Evolutionary conservation across 2,888 invertebrate genomes (phyloP).

Genomic region (Hirtodrosophila duncani): DNA sequence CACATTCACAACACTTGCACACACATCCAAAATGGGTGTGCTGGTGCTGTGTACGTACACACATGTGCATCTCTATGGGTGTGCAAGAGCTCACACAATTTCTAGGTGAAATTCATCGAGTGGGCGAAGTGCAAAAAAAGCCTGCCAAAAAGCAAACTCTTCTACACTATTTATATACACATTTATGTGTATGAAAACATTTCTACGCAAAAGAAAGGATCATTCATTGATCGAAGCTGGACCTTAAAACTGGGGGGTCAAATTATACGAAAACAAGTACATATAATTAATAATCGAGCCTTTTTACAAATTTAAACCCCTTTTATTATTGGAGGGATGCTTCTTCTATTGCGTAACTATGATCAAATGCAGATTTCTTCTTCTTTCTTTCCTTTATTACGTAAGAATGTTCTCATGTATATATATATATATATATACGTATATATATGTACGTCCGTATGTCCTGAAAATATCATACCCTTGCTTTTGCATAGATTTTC

Average conservation of each 20-base stretch:
- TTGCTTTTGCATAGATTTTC: conserved; percentile 17
- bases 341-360: no score
- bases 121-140: conserved; percentile 31
- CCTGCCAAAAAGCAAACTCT: conserved; percentile 16
- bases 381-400: no score
- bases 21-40: conserved; percentile 4
- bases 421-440: neutral
- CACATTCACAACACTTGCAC: conserved; percentile 24
- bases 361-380: no score
- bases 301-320: no score
- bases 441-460: neutral
- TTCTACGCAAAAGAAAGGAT: no score
- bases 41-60: neutral
- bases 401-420: no score
- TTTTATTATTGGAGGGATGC: no score
- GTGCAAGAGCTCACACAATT: conserved; percentile 36
- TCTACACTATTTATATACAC: neutral
- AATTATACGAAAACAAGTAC: no score
- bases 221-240: no score
- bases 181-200: neutral
- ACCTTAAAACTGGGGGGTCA: no score
- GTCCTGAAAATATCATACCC: neutral
- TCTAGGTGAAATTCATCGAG: conserved; percentile 41
- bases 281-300: no score
- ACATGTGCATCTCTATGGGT: conserved; percentile 15